These are phyloP conservation scores for Orycteropus afer DNA, from an alignment of 2,113 vertebrate genomes.

Conservation along the genomic window DNA sequence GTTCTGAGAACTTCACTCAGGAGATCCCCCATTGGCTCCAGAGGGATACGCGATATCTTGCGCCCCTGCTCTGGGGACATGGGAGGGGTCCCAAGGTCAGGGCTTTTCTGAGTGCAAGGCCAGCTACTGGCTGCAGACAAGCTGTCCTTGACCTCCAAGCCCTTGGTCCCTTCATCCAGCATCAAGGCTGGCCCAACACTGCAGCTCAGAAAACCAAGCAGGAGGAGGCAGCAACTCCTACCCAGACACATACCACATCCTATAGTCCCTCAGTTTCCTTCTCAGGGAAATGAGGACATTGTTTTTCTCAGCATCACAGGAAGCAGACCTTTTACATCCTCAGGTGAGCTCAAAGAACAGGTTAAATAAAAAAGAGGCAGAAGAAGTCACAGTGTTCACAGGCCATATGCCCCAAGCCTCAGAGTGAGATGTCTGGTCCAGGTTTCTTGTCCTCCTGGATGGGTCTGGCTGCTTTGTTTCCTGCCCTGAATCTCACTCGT, in stretches of 20 bases:
- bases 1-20: neutral
- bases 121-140: neutral
- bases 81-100: conserved; percentile 47
- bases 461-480: neutral
- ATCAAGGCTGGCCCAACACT: neutral
- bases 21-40: neutral
- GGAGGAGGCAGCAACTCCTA: neutral
- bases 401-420: neutral
- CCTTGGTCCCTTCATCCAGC: neutral
- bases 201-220: neutral
- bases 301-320: neutral
- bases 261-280: neutral
- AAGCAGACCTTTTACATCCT: neutral
- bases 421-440: neutral
- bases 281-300: neutral
- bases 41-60: conserved; percentile 20
- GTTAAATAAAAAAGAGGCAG: neutral
- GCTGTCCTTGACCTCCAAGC: neutral
- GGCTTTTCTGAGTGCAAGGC: neutral
- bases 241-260: neutral
- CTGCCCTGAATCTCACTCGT: neutral
- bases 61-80: neutral
- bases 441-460: neutral
- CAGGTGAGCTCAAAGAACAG: neutral
- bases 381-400: too few species aligned